phyloP scores from a whole-genome alignment of 2,113 vertebrate genomes.

The Shinisaurus crocodilurus region DNA sequence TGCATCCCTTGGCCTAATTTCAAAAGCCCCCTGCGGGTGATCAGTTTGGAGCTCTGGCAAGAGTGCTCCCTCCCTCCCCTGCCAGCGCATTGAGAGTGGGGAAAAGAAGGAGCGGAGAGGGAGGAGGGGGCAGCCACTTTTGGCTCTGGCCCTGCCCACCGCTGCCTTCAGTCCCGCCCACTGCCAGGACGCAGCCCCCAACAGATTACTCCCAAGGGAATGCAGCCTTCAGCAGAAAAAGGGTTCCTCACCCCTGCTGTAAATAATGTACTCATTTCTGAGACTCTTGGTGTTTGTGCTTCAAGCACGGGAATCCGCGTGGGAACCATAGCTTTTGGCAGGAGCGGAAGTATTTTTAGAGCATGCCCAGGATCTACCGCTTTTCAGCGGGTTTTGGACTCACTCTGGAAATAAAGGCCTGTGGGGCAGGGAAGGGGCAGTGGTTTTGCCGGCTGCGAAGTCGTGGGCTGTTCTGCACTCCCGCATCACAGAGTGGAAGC shows the following conservation, averaged over 20 bases:
- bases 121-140: too few species aligned
- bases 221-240: too few species aligned
- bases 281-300: conserved; percentile 8
- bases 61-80: too few species aligned
- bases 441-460: background rate
- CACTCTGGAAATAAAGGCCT: background rate
- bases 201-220: too few species aligned
- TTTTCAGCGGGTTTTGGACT: background rate
- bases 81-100: too few species aligned
- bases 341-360: background rate
- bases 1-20: too few species aligned
- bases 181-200: background rate
- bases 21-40: background rate
- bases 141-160: too few species aligned
- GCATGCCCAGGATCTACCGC: too few species aligned
- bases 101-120: background rate
- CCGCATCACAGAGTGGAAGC: background rate
- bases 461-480: background rate
- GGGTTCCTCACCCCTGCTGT: background rate
- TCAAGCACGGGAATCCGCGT: background rate
- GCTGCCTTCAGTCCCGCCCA: background rate
- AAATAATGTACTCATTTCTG: background rate
- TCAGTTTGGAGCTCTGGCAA: too few species aligned
- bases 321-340: background rate
- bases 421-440: background rate